Evolutionary conservation across 2,797 vertebrate genomes (phyloP).

Genomic region (Sibirionetta formosa): DNA sequence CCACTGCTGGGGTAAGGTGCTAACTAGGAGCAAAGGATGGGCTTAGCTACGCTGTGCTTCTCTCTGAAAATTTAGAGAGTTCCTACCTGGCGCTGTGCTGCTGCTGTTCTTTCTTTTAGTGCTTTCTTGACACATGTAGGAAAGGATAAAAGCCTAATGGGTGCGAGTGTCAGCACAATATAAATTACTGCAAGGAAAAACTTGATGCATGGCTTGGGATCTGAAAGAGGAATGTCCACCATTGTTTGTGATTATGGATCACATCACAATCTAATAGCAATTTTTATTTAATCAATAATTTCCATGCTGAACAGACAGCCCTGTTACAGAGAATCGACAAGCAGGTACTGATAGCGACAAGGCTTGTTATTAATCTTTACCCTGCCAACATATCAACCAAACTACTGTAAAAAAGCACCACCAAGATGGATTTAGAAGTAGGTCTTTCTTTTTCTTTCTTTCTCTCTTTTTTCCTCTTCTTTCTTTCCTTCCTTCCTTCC

Average conservation of each 20-base stretch:
- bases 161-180: conserved; percentile 84
- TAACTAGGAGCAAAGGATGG: neutral
- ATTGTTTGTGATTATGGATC: conserved; percentile 90
- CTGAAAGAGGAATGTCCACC: conserved; percentile 87
- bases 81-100: conserved; percentile 32
- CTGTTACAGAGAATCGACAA: conserved; percentile 93
- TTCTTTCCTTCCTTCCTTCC: neutral
- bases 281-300: conserved; percentile 99
- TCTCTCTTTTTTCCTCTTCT: neutral
- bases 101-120: conserved; percentile 71
- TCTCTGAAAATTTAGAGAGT: conserved; percentile 43
- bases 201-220: conserved; percentile 91
- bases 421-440: conserved; percentile 90
- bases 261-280: conserved; percentile 96
- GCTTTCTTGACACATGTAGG: conserved; percentile 73
- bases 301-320: conserved; percentile 96
- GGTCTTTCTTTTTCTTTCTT: conserved; percentile 17
- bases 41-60: neutral
- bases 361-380: conserved; percentile 95
- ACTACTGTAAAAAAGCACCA: conserved; percentile 91
- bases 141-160: conserved; percentile 82
- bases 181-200: conserved; percentile 89
- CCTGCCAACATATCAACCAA: conserved; percentile 91
- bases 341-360: conserved; percentile 93
- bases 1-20: neutral